Percentiles rank a stretch among this genome's conserved stretches.
These are phyloP conservation scores for Poeciliopsis retropinna DNA, from an alignment of 2,113 vertebrate species.

Conservation along the genomic window DNA sequence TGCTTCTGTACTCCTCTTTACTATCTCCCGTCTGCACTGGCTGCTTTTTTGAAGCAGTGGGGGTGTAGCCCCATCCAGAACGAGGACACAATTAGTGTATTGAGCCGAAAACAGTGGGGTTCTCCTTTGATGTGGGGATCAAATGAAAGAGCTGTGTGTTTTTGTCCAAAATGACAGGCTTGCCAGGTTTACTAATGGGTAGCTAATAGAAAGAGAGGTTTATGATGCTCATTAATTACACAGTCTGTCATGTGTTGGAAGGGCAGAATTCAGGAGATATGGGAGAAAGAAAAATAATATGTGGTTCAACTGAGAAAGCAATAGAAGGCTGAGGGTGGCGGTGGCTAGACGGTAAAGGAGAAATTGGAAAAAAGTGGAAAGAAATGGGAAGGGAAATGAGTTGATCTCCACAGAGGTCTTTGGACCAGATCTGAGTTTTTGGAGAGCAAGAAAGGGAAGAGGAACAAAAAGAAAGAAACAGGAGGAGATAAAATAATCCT, in stretches of 20 bases:
- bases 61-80: slow-evolving; percentile 82
- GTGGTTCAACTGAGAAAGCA: slow-evolving; percentile 53
- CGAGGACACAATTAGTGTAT: slow-evolving; percentile 94
- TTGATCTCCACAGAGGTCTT: slow-evolving; percentile 52
- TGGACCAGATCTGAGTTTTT: slow-evolving; percentile 52
- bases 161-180: slow-evolving; percentile 96
- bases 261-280: slow-evolving; percentile 69
- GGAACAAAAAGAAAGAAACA: slow-evolving; percentile 61
- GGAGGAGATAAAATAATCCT: slow-evolving; percentile 82
- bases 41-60: slow-evolving; percentile 80
- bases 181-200: slow-evolving; percentile 95
- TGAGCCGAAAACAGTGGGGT: slow-evolving; percentile 93
- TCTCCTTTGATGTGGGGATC: slow-evolving; percentile 95
- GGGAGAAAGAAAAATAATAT: slow-evolving; percentile 37
- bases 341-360: slow-evolving; percentile 23
- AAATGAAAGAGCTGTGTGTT: slow-evolving; percentile 93
- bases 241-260: slow-evolving; percentile 89
- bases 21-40: slow-evolving; percentile 74
- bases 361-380: slow-evolving; percentile 51
- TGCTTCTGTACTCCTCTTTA: slow-evolving; percentile 72
- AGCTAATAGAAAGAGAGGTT: slow-evolving; percentile 96
- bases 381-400: slow-evolving; percentile 49
- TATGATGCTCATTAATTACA: slow-evolving; percentile 97
- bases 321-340: slow-evolving; percentile 36
- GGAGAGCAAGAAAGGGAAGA: slow-evolving; percentile 54